Conservation (phyloP, 1,140 invertebrate species). For the Drusus annulatus region DNA sequence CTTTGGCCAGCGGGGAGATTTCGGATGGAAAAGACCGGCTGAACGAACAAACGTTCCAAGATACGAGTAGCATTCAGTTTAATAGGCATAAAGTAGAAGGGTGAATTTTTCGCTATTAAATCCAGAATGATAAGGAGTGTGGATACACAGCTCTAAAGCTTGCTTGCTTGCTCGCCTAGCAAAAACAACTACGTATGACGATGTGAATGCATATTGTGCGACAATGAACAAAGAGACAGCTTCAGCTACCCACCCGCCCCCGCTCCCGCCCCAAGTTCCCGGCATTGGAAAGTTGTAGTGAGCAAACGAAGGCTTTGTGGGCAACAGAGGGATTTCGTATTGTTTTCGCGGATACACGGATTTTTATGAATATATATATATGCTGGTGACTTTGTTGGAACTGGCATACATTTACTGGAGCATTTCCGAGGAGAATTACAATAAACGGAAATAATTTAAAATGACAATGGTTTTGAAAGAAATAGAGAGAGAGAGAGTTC, state of each 20-base stretch:
- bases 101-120: slow-evolving; percentile 21
- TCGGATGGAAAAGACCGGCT: too few relatives aligned
- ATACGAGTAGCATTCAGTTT: not conserved
- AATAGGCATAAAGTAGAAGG: slow-evolving; percentile 19
- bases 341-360: slow-evolving; percentile 32
- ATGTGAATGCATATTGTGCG: slow-evolving; percentile 31
- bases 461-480: too few relatives aligned
- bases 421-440: not conserved
- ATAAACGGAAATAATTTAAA: not conserved
- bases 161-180: not conserved
- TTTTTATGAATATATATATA: slow-evolving; percentile 21
- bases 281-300: slow-evolving; percentile 40
- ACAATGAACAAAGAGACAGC: slow-evolving; percentile 41
- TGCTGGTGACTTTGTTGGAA: not conserved
- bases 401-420: not conserved
- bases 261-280: too few relatives aligned
- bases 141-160: slow-evolving; percentile 13
- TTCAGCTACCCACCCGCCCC: not conserved
- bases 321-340: slow-evolving; percentile 32
- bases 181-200: slow-evolving; percentile 8
- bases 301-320: slow-evolving; percentile 49
- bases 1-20: too few relatives aligned
- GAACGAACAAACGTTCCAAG: not conserved
- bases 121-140: not conserved
- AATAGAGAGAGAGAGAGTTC: too few relatives aligned